Percentiles rank a stretch among this genome's conserved stretches.
Evolutionary conservation across 1,140 invertebrate species (phyloP).

Genomic region (Formica selysi): DNA sequence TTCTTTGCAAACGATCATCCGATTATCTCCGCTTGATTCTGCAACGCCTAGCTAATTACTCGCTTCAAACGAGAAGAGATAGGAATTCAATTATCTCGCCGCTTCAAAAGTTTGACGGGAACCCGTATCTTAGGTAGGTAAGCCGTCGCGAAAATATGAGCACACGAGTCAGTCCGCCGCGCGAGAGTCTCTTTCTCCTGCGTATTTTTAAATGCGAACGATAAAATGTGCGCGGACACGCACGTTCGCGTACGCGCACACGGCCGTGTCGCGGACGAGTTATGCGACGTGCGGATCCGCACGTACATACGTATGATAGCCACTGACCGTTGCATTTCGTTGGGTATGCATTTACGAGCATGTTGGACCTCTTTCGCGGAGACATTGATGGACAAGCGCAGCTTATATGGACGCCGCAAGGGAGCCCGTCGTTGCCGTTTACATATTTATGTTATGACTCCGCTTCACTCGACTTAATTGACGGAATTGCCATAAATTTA

Average conservation of each 20-base stretch:
- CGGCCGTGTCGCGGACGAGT: slow-evolving; percentile 58
- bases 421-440: slow-evolving; percentile 79
- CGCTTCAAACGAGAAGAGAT: slow-evolving; percentile 57
- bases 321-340: slow-evolving; percentile 80
- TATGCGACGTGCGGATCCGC: slow-evolving; percentile 72
- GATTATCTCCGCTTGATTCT: slow-evolving; percentile 55
- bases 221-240: slow-evolving; percentile 57
- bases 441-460: slow-evolving; percentile 87
- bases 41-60: slow-evolving; percentile 59
- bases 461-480: slow-evolving; percentile 85
- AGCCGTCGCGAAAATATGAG: slow-evolving; percentile 43
- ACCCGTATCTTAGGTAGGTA: slow-evolving; percentile 17
- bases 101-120: slow-evolving; percentile 56
- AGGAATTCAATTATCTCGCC: slow-evolving; percentile 58
- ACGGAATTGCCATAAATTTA: slow-evolving; percentile 86
- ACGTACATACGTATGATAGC: slow-evolving; percentile 75
- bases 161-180: slow-evolving; percentile 32
- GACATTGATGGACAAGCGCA: slow-evolving; percentile 86
- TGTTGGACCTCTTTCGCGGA: slow-evolving; percentile 80
- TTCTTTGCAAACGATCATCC: slow-evolving; percentile 42
- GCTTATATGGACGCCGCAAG: slow-evolving; percentile 82
- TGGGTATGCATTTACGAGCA: slow-evolving; percentile 83
- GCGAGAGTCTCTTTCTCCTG: not conserved
- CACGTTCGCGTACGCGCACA: slow-evolving; percentile 22
- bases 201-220: slow-evolving; percentile 42